Conservation (phyloP, 2,888 invertebrate species). For the Parnassius orleans region DNA sequence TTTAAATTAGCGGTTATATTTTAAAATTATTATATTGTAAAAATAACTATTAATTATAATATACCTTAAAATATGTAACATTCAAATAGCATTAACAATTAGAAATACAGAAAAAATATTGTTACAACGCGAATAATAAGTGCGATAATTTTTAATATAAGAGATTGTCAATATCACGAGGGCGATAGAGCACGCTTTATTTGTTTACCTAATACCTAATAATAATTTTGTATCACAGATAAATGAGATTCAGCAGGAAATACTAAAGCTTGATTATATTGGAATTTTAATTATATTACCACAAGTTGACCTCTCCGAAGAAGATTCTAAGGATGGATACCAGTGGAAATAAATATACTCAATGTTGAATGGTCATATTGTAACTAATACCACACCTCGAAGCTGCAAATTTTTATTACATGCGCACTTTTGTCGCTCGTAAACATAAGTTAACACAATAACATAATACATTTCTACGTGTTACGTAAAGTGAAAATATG, state of each 20-base stretch:
- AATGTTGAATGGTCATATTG: constrained; percentile 15
- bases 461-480: too few species aligned
- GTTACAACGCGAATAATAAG: too few species aligned
- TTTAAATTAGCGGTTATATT: too few species aligned
- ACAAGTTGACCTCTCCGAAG: constrained; percentile 38
- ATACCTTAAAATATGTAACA: too few species aligned
- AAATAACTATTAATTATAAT: too few species aligned
- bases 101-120: too few species aligned
- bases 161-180: too few species aligned
- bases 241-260: constrained; percentile 35
- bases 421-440: constrained; percentile 1
- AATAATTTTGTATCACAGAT: constrained; percentile 13
- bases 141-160: too few species aligned
- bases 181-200: not conserved
- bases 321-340: constrained; percentile 31
- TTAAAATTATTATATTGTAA: too few species aligned
- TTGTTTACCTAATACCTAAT: constrained; percentile 11
- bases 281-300: constrained; percentile 36
- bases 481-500: too few species aligned
- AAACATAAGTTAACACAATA: too few species aligned
- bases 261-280: constrained; percentile 32
- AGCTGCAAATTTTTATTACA: constrained; percentile 14
- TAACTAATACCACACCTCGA: constrained; percentile 10
- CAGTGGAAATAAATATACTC: constrained; percentile 17
- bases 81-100: too few species aligned